Conservation (phyloP, 2,888 invertebrate species). For the Aleiodes testaceus region DNA sequence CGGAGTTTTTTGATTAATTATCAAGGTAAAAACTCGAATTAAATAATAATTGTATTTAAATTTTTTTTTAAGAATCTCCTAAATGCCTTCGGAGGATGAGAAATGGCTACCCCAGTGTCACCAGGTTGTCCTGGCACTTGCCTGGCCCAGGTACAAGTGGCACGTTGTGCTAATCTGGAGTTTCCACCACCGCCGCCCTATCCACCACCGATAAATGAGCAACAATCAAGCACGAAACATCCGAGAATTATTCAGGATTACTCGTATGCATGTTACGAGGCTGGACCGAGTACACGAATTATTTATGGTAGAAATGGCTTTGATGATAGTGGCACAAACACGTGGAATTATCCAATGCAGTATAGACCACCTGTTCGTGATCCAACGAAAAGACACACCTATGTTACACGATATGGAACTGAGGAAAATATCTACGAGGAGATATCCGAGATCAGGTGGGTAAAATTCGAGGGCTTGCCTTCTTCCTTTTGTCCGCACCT, state of each 20-base stretch:
- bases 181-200: conserved; percentile 85
- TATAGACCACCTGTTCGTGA: conserved; percentile 67
- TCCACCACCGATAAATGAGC: conserved; percentile 75
- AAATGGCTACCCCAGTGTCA: conserved; percentile 63
- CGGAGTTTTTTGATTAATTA: no score
- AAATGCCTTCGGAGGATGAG: conserved; percentile 50
- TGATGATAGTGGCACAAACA: conserved; percentile 65
- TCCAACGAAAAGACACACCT: conserved; percentile 78
- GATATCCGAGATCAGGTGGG: conserved; percentile 79
- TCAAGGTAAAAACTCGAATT: neutral
- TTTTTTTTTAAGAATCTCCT: neutral
- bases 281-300: conserved; percentile 75
- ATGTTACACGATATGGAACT: conserved; percentile 86
- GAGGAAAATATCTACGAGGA: conserved; percentile 90
- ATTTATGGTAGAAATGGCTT: conserved; percentile 71
- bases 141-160: conserved; percentile 56
- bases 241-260: conserved; percentile 76
- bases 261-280: conserved; percentile 89
- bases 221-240: conserved; percentile 39
- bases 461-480: neutral
- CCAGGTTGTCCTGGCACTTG: conserved; percentile 62
- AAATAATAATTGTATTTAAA: neutral
- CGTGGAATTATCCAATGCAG: conserved; percentile 65
- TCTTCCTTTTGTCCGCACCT: conserved; percentile 6
- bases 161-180: conserved; percentile 76